These are phyloP conservation scores for Ormyrus nitidulus DNA, from an alignment of 2,888 invertebrate species.

Conservation along the genomic window DNA sequence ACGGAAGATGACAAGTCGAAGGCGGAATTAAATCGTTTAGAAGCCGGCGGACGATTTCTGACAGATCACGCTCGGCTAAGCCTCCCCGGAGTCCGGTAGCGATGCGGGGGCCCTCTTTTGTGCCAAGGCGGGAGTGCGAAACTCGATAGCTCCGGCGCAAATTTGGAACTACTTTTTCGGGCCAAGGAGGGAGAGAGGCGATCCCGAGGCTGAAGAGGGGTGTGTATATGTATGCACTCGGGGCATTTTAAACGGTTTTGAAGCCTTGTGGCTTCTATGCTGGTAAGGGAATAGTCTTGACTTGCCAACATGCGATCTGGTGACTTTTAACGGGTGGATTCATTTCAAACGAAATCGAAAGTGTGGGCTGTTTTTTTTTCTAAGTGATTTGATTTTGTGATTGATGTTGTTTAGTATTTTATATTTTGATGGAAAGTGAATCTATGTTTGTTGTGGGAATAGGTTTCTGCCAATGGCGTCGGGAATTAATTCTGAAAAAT, in stretches of 20 bases:
- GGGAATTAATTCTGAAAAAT: no score
- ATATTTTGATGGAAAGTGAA: no score
- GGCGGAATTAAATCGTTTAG: constrained; percentile 35
- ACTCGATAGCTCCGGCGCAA: constrained; percentile 62
- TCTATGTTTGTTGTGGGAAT: no score
- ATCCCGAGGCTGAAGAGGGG: background rate
- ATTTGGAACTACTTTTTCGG: constrained; percentile 46
- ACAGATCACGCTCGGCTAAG: constrained; percentile 64
- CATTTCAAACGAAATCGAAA: no score
- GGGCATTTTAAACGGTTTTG: constrained; percentile 1
- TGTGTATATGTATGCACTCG: constrained; percentile 9
- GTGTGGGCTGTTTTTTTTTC: no score
- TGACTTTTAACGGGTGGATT: no score
- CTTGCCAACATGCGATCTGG: no score
- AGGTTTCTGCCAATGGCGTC: no score
- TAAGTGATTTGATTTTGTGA: no score
- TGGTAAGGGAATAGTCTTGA: no score
- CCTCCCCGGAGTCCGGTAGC: constrained; percentile 58
- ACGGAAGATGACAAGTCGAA: constrained; percentile 9
- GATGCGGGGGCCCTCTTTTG: constrained; percentile 47
- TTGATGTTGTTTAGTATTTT: no score
- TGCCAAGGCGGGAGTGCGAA: constrained; percentile 58
- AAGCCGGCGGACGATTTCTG: constrained; percentile 52
- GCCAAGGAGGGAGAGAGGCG: background rate
- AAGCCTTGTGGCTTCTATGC: no score